Percentiles rank a stretch among this genome's conserved stretches.
These are phyloP conservation scores for Synanceia verrucosa DNA, from an alignment of 2,797 vertebrate genomes.

Conservation along the genomic window DNA sequence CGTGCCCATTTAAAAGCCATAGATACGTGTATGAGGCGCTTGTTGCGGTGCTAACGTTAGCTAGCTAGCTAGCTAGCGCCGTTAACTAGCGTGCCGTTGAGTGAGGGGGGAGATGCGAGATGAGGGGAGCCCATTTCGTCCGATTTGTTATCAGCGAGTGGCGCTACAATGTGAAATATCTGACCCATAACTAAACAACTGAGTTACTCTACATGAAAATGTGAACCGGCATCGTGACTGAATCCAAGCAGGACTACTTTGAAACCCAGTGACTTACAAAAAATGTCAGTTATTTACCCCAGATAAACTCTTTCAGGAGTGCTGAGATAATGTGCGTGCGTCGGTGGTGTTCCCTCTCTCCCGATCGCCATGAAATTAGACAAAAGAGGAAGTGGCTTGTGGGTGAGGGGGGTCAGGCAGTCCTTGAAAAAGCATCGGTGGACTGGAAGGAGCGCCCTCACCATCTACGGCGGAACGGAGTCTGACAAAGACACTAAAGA, in stretches of 20 bases:
- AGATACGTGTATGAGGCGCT: slow-evolving; percentile 36
- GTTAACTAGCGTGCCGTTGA: slow-evolving; percentile 69
- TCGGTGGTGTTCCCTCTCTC: slow-evolving; percentile 83
- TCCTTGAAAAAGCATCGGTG: slow-evolving; percentile 58
- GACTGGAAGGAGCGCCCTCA: slow-evolving; percentile 81
- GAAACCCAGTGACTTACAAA: slow-evolving; percentile 20
- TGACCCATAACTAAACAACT: slow-evolving; percentile 27
- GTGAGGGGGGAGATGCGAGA: slow-evolving; percentile 50
- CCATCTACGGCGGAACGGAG: slow-evolving; percentile 71
- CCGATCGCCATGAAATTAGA: slow-evolving; percentile 86
- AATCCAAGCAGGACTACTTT: slow-evolving; percentile 13
- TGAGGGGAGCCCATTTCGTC: slow-evolving; percentile 72
- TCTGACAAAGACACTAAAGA: background rate
- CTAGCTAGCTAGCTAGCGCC: slow-evolving; percentile 44
- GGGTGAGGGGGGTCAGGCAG: slow-evolving; percentile 74
- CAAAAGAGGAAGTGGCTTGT: slow-evolving; percentile 84
- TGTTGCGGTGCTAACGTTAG: slow-evolving; percentile 66
- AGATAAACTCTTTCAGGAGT: slow-evolving; percentile 76
- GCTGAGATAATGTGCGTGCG: slow-evolving; percentile 78
- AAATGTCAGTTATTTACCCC: slow-evolving; percentile 76
- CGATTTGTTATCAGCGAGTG: slow-evolving; percentile 77
- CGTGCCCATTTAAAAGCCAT: background rate
- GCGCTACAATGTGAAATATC: slow-evolving; percentile 75
- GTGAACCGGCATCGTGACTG: background rate
- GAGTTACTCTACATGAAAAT: slow-evolving; percentile 12